A percentile compares a stretch with the other conserved stretches of the same genome.
Conservation (phyloP, 92 coral and sea anemone species). For the Diadumene lineata region DNA sequence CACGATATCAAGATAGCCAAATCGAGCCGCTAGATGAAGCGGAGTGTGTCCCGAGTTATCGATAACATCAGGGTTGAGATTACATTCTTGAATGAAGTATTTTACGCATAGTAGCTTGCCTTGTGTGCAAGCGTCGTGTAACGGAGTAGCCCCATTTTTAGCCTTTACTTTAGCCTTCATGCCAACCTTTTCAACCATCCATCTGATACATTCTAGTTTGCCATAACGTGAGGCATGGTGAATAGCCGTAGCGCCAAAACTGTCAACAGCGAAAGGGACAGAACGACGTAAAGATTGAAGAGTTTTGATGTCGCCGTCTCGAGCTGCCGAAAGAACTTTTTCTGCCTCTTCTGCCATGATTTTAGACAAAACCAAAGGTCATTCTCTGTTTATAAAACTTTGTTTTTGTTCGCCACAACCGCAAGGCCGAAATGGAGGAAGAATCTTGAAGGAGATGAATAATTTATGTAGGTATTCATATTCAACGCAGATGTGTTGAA, state of each 20-base stretch:
- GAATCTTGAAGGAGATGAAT: slow-evolving; percentile 26
- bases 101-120: slow-evolving; percentile 74
- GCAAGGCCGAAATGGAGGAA: not conserved
- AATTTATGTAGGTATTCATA: not conserved
- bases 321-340: slow-evolving; percentile 68
- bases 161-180: slow-evolving; percentile 58
- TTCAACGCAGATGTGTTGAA: not conserved
- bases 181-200: slow-evolving; percentile 73
- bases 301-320: slow-evolving; percentile 77
- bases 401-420: slow-evolving; percentile 18
- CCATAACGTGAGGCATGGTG: slow-evolving; percentile 79
- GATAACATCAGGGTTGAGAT: slow-evolving; percentile 47
- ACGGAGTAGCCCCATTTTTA: slow-evolving; percentile 70
- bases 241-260: slow-evolving; percentile 78
- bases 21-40: slow-evolving; percentile 75
- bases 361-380: slow-evolving; percentile 3
- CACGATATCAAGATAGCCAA: slow-evolving; percentile 69
- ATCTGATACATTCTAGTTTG: slow-evolving; percentile 65
- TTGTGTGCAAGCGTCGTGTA: slow-evolving; percentile 84
- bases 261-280: slow-evolving; percentile 67
- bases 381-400: slow-evolving; percentile 25
- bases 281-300: slow-evolving; percentile 58
- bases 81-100: slow-evolving; percentile 57
- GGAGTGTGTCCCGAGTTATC: slow-evolving; percentile 83
- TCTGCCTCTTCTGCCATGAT: slow-evolving; percentile 60